A percentile compares a stretch with the other conserved stretches of the same genome.
phyloP scores from a whole-genome alignment of 2,888 invertebrate genomes.

The Mechanitis messenoides region DNA sequence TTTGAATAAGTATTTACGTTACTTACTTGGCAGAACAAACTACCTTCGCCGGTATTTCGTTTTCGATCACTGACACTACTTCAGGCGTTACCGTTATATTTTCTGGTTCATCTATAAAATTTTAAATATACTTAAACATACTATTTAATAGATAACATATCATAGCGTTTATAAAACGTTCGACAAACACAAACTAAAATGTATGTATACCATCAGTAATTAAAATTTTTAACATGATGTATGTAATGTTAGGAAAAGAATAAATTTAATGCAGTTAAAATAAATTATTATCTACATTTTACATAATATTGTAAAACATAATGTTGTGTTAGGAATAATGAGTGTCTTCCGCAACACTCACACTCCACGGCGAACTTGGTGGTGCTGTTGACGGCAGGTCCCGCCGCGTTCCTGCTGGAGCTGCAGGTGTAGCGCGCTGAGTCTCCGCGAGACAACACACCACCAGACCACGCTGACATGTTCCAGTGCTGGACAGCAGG shows the following conservation, averaged over 20 bases:
- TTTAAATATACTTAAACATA: too few species aligned
- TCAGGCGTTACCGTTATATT: constrained; percentile 83
- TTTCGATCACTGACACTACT: constrained; percentile 62
- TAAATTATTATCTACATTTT: too few species aligned
- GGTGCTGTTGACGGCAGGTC: constrained; percentile 87
- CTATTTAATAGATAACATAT: too few species aligned
- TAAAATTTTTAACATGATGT: too few species aligned
- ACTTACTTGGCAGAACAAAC: constrained; percentile 64
- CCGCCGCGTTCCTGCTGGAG: constrained; percentile 86
- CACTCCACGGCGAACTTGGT: constrained; percentile 93
- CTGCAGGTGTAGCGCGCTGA: constrained; percentile 90
- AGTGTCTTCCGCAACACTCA: constrained; percentile 68
- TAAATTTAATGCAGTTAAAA: too few species aligned
- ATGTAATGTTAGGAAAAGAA: too few species aligned
- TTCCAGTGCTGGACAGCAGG: constrained; percentile 82
- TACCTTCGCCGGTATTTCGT: constrained; percentile 64
- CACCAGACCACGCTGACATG: constrained; percentile 88
- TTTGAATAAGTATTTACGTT: too few species aligned
- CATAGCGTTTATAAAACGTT: background rate
- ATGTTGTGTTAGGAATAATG: too few species aligned
- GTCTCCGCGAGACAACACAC: constrained; percentile 85
- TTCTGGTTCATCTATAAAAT: constrained; percentile 80
- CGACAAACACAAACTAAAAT: too few species aligned
- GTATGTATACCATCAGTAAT: too few species aligned
- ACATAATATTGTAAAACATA: too few species aligned